Conservation (phyloP, 2,888 invertebrate species). For the Helobdella robusta region DNA sequence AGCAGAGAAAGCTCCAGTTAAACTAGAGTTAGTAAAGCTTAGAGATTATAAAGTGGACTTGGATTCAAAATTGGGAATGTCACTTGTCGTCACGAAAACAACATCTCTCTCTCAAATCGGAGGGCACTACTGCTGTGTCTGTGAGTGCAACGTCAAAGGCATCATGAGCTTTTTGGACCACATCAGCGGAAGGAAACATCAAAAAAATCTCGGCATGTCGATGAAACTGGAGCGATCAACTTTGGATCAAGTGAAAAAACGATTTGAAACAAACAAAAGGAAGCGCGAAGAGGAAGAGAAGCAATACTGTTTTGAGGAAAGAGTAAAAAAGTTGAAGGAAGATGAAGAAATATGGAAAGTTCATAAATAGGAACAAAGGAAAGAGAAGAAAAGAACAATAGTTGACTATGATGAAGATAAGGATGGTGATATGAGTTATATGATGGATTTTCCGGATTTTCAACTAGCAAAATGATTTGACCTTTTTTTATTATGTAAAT, state of each 20-base stretch:
- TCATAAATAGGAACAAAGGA: slow-evolving; percentile 72
- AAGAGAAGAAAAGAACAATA: slow-evolving; percentile 61
- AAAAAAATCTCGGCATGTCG: slow-evolving; percentile 82
- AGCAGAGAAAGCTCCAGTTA: slow-evolving; percentile 66
- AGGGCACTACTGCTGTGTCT: slow-evolving; percentile 96
- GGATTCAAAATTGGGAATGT: slow-evolving; percentile 93
- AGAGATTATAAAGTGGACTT: slow-evolving; percentile 91
- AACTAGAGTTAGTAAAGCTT: slow-evolving; percentile 80
- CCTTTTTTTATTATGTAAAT: too few relatives aligned
- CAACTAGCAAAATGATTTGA: slow-evolving; percentile 28
- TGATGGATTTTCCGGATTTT: slow-evolving; percentile 50
- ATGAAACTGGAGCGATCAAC: slow-evolving; percentile 37
- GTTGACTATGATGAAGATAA: slow-evolving; percentile 32
- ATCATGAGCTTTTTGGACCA: slow-evolving; percentile 98
- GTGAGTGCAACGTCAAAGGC: slow-evolving; percentile 98
- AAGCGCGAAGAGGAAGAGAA: slow-evolving; percentile 88
- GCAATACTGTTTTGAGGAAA: slow-evolving; percentile 83
- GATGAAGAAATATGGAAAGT: slow-evolving; percentile 89
- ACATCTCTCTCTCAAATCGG: slow-evolving; percentile 94
- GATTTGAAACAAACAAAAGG: slow-evolving; percentile 83
- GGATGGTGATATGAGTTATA: slow-evolving; percentile 45
- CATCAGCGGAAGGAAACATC: slow-evolving; percentile 99
- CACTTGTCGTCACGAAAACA: slow-evolving; percentile 93
- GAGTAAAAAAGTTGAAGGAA: slow-evolving; percentile 83
- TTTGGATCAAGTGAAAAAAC: slow-evolving; percentile 67